phyloP scores from a whole-genome alignment of 2,888 invertebrate genomes.

The Acanthosoma haemorrhoidale region DNA sequence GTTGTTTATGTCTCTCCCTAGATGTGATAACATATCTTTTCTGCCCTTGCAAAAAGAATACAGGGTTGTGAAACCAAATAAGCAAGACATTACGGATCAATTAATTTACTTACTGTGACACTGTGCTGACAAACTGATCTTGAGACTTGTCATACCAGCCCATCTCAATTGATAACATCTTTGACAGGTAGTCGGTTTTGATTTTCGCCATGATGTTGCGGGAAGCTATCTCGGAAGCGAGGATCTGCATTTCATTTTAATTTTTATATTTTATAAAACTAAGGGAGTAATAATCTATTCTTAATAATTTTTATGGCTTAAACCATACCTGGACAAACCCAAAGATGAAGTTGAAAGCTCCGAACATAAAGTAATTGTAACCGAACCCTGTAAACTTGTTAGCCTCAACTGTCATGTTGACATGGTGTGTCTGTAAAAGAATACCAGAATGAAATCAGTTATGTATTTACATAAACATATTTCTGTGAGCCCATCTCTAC shows the following conservation, averaged over 20 bases:
- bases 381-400: background rate
- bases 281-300: too few relatives aligned
- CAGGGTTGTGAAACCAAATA: too few relatives aligned
- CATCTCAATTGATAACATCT: background rate
- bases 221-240: background rate
- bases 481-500: too few relatives aligned
- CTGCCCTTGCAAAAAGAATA: too few relatives aligned
- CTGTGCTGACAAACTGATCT: slow-evolving; percentile 17
- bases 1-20: too few relatives aligned
- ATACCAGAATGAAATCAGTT: background rate
- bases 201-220: background rate
- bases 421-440: background rate
- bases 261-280: too few relatives aligned
- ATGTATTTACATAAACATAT: background rate
- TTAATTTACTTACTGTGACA: slow-evolving; percentile 25
- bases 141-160: slow-evolving; percentile 19
- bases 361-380: background rate
- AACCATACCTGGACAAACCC: slow-evolving; percentile 6
- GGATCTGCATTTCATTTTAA: too few relatives aligned
- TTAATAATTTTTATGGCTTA: too few relatives aligned
- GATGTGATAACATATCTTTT: too few relatives aligned
- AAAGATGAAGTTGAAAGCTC: background rate
- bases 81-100: too few relatives aligned
- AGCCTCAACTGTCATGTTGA: background rate
- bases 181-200: slow-evolving; percentile 4